Conservation (phyloP, 2,797 vertebrate species). For the Vireo griseus region DNA sequence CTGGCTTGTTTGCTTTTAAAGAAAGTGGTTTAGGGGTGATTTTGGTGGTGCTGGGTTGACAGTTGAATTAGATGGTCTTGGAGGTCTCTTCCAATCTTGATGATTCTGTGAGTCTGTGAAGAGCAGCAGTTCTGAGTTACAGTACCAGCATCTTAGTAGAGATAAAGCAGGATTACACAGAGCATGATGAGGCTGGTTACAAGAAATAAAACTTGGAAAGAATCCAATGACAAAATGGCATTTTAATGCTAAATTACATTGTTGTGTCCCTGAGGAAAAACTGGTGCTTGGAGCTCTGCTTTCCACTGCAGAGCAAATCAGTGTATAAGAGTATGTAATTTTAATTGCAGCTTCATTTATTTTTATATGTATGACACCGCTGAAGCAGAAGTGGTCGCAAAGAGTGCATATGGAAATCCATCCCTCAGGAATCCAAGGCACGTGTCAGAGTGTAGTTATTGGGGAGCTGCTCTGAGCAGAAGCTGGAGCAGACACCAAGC, state of each 20-base stretch:
- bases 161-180: background rate
- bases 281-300: background rate
- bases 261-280: background rate
- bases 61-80: background rate
- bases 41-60: background rate
- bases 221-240: background rate
- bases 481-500: background rate
- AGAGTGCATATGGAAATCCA: background rate
- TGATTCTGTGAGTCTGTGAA: background rate
- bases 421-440: background rate
- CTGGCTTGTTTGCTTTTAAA: background rate
- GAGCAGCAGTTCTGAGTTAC: background rate
- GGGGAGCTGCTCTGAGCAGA: background rate
- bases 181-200: background rate
- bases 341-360: slow-evolving; percentile 12
- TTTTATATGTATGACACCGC: background rate
- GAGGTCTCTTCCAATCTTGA: background rate
- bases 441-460: background rate
- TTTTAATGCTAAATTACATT: slow-evolving; percentile 1
- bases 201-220: background rate
- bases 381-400: background rate
- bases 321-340: background rate
- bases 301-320: background rate
- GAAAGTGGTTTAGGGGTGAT: accelerated
- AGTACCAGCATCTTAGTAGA: background rate